These are phyloP conservation scores for Myotis findleyi DNA, from an alignment of 2,797 vertebrate species.

Conservation along the genomic window DNA sequence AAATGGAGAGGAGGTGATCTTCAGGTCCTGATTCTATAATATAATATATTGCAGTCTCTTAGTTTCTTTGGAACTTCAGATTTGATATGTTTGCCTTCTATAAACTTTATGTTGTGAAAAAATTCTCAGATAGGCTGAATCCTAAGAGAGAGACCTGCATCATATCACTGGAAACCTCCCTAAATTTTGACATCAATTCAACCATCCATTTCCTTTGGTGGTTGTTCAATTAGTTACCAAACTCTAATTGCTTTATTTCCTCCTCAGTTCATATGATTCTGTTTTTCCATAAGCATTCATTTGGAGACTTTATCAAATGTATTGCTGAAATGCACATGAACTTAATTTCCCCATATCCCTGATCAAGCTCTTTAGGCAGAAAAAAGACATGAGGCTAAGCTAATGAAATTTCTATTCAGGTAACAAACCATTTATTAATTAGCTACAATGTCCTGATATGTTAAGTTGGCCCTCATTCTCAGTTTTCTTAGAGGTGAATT, in stretches of 20 bases:
- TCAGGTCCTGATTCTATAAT: background rate
- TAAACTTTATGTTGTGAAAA: background rate
- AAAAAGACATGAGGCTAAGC: conserved; percentile 5
- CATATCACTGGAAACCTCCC: background rate
- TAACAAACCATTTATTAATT: conserved; percentile 25
- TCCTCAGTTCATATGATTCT: background rate
- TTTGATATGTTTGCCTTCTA: background rate
- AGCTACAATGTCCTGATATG: background rate
- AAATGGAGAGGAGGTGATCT: background rate
- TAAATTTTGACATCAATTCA: background rate
- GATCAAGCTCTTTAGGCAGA: background rate
- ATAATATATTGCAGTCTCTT: background rate
- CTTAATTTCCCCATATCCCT: background rate
- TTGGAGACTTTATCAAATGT: conserved; percentile 33
- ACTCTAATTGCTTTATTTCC: background rate
- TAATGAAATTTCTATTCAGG: conserved; percentile 30
- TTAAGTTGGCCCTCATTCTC: conserved; percentile 25
- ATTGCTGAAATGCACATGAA: conserved; percentile 22
- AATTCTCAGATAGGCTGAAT: background rate
- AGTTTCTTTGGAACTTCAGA: background rate
- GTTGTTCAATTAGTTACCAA: background rate
- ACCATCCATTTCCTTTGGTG: background rate
- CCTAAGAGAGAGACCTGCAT: background rate
- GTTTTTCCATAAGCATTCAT: background rate
- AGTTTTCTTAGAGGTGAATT: background rate